These are phyloP conservation scores for Greenwoodochromis staneri DNA, from an alignment of 2,113 vertebrate genomes.

Conservation along the genomic window DNA sequence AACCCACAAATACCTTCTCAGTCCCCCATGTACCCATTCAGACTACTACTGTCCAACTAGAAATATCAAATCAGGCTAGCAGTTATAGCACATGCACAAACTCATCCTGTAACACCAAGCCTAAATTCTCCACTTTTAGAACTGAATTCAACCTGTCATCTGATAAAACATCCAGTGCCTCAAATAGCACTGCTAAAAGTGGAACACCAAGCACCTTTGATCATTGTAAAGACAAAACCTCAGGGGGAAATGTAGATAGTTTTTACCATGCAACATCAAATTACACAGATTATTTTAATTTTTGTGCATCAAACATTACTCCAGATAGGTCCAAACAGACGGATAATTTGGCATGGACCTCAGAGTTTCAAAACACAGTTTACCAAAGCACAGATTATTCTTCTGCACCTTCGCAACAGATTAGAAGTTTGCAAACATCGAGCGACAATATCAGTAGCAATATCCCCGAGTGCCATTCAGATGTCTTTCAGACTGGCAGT, in stretches of 20 bases:
- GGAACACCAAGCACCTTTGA: conserved; percentile 14
- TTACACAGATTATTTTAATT: conserved; percentile 18
- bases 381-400: conserved; percentile 46
- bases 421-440: conserved; percentile 75
- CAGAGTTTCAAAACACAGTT: conserved; percentile 60
- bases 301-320: neutral
- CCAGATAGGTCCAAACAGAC: conserved; percentile 72
- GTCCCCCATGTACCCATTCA: conserved; percentile 79
- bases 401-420: conserved; percentile 69
- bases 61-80: conserved; percentile 74
- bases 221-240: conserved; percentile 7
- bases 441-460: conserved; percentile 85
- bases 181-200: conserved; percentile 4
- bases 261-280: conserved; percentile 19
- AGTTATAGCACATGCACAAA: conserved; percentile 79
- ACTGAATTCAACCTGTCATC: conserved; percentile 85
- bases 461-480: conserved; percentile 67
- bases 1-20: conserved; percentile 73
- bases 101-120: conserved; percentile 79
- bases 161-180: conserved; percentile 75
- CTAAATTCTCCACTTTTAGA: conserved; percentile 95
- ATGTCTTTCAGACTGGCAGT: conserved; percentile 58
- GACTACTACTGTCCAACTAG: conserved; percentile 83
- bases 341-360: conserved; percentile 55
- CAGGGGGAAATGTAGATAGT: conserved; percentile 33